Evolutionary conservation across 2,113 vertebrate species (phyloP), one percentile per base, ranked within the genome.

Genomic region (Mugil cephalus): DNA sequence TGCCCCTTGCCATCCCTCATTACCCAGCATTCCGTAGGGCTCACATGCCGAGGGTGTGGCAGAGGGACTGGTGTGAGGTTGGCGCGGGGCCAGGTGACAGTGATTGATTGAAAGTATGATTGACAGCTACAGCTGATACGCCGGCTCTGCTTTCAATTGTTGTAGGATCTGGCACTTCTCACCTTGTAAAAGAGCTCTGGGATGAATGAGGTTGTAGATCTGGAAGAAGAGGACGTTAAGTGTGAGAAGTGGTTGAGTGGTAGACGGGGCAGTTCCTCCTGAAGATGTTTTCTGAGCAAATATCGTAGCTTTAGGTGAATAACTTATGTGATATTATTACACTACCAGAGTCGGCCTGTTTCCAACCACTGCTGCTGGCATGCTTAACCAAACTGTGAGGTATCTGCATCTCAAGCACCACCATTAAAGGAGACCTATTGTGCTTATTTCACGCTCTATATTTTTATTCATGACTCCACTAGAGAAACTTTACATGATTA

Each of bases 101-200:
- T 91, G 93, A 93, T 89, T 90, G 88, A 94, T 90, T 75, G 65
- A 79, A 30, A 82, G 80, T 67, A 87, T 93, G 93, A 94, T 86
- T 87, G 90, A 94, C 90, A 88, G 86, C 82, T 93, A 70, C 93
- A 94, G 92, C 93, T 94, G 92, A 93, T 84, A 30, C 24, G 34
- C 75, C 76, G 52, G 88, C 89, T 93, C 89, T 70, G 84, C 86
- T 93, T 93, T 91, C 92, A 88, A 91, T 94, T 94, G 90, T 91
- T 90, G 85, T 90, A 55, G 80, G 80, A 82, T 79, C 60, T 45
- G 85, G 58, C 79, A 91, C 86, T 93, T 95, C 85, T 91, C 94
- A 93, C 93, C 93, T 94, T 95, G 91, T 93, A 93, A 90, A 94
- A 89, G 84, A 83, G 83, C 80, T 74, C 69, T 69, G 51, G 82